These are phyloP conservation scores for Holocentrus rufus DNA, from an alignment of 2,797 vertebrate species.

Conservation along the genomic window DNA sequence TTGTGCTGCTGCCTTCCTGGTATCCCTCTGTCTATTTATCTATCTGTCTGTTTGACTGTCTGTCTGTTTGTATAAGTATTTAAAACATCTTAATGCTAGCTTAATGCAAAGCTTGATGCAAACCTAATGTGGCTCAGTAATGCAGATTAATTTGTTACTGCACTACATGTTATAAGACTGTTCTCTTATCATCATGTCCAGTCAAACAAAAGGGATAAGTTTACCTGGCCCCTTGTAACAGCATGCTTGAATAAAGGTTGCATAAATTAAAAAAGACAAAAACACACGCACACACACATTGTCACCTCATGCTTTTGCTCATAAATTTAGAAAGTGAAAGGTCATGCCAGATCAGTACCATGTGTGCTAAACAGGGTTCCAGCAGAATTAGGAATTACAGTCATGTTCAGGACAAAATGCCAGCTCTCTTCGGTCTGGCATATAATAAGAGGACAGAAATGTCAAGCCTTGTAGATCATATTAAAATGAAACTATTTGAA, in stretches of 20 bases:
- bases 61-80: no score
- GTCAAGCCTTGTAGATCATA: constrained; percentile 23
- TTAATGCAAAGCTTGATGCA: no score
- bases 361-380: constrained; percentile 21
- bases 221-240: not conserved
- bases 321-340: constrained; percentile 53
- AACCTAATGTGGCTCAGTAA: not conserved
- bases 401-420: constrained; percentile 54
- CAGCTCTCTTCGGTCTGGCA: constrained; percentile 20
- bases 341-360: constrained; percentile 24
- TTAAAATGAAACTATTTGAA: constrained; percentile 23
- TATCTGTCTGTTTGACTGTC: no score
- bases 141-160: not conserved
- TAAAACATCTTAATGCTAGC: no score
- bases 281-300: constrained; percentile 11
- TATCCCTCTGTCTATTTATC: no score
- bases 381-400: constrained; percentile 34
- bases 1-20: not conserved
- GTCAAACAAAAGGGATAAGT: constrained; percentile 11
- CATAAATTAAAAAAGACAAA: constrained; percentile 21
- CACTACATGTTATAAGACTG: not conserved
- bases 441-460: constrained; percentile 37
- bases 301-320: constrained; percentile 16
- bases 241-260: constrained; percentile 46
- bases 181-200: not conserved